phyloP scores from a whole-genome alignment of 2,113 vertebrate genomes.

The Cheilinus undulatus region DNA sequence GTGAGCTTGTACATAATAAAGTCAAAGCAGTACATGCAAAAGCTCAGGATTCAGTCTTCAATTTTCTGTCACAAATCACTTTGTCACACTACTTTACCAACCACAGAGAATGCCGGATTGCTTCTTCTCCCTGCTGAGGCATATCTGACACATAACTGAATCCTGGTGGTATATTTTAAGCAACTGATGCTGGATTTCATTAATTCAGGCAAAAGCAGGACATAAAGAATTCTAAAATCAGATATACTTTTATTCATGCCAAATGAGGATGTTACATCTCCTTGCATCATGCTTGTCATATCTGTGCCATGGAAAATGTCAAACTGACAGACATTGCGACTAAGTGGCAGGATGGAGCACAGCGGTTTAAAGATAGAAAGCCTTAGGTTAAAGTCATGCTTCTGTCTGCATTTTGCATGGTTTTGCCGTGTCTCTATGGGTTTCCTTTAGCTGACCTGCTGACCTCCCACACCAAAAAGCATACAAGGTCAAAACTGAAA shows the following conservation, averaged over 20 bases:
- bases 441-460: conserved; percentile 26
- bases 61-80: too few species aligned
- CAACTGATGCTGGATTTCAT: too few species aligned
- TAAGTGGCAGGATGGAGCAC: background rate
- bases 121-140: too few species aligned
- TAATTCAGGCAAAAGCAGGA: too few species aligned
- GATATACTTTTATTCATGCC: background rate
- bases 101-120: too few species aligned
- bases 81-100: too few species aligned
- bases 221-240: too few species aligned
- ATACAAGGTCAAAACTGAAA: conserved; percentile 18
- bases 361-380: background rate
- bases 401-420: conserved; percentile 14
- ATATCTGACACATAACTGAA: too few species aligned
- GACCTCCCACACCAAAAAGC: conserved; percentile 32
- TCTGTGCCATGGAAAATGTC: background rate
- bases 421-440: conserved; percentile 17
- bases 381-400: conserved; percentile 9
- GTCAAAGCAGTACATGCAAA: too few species aligned
- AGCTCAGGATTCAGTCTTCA: too few species aligned
- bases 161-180: too few species aligned
- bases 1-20: too few species aligned
- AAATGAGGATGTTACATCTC: conserved; percentile 13
- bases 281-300: conserved; percentile 34
- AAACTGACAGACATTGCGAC: conserved; percentile 7